Percentiles rank a stretch among this genome's conserved stretches.
Evolutionary conservation across 2,113 vertebrate species (phyloP).

Genomic region (Scalopus aquaticus): DNA sequence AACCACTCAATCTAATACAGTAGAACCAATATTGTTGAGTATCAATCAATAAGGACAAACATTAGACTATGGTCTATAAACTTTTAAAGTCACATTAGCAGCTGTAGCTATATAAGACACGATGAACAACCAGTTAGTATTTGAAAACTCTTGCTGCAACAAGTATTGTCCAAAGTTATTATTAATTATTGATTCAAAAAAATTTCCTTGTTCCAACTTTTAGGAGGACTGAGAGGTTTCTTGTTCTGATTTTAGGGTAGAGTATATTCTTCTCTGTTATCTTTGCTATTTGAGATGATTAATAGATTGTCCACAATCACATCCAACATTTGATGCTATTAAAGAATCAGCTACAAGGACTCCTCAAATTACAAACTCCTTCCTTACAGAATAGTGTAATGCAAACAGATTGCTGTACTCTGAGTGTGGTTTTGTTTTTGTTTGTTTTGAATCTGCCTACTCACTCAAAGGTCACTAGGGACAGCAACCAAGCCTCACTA

Average conservation of each 20-base stretch:
- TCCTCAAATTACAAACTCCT: neutral
- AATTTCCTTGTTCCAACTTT: neutral
- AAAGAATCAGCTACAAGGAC: neutral
- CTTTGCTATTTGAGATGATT: slow-evolving; percentile 32
- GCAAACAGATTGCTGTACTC: neutral
- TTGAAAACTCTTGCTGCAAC: neutral
- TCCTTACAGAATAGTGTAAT: neutral
- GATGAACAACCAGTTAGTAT: neutral
- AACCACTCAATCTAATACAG: slow-evolving; percentile 72
- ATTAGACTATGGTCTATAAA: slow-evolving; percentile 39
- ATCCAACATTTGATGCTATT: neutral
- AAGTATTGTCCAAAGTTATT: neutral
- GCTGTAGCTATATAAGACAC: neutral
- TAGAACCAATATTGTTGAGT: slow-evolving; percentile 67
- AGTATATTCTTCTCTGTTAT: neutral
- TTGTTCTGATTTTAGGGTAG: neutral
- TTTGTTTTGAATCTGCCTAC: neutral
- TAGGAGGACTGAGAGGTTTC: neutral
- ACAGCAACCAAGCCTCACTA: neutral
- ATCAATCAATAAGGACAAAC: slow-evolving; percentile 64
- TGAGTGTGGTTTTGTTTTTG: neutral
- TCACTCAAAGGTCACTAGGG: neutral
- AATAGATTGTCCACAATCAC: neutral
- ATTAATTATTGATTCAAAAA: neutral
- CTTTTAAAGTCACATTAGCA: slow-evolving; percentile 7